A percentile compares a stretch with the other conserved stretches of the same genome.
phyloP scores from a whole-genome alignment of 2,797 vertebrate species.

The Bradypus variegatus region DNA sequence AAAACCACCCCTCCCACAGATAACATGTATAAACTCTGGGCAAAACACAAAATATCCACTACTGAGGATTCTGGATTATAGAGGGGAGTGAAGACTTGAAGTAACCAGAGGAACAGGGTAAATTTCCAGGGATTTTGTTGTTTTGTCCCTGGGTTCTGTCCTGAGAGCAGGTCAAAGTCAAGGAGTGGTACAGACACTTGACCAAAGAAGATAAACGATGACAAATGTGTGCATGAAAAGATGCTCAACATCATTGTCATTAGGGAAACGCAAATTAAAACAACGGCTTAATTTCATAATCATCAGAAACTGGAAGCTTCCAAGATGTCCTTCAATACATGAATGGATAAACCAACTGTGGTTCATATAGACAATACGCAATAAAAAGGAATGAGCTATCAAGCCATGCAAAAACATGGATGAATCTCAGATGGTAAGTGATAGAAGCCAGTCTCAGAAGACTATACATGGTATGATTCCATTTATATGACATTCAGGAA shows the following conservation, averaged over 20 bases:
- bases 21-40: neutral
- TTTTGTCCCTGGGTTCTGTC: neutral
- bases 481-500: too few relatives aligned
- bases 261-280: too few relatives aligned
- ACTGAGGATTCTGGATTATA: neutral
- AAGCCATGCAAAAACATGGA: neutral
- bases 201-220: too few relatives aligned
- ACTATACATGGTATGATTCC: neutral
- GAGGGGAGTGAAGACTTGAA: neutral
- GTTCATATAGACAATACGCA: too few relatives aligned
- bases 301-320: too few relatives aligned
- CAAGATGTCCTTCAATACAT: too few relatives aligned
- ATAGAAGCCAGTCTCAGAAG: neutral
- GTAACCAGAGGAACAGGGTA: neutral
- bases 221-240: too few relatives aligned
- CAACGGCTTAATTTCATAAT: too few relatives aligned
- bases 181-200: neutral
- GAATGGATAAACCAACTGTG: too few relatives aligned
- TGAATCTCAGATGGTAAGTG: too few relatives aligned
- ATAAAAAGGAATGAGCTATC: neutral
- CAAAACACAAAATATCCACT: neutral
- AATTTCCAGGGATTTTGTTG: neutral
- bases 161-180: neutral
- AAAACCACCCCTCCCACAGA: neutral
- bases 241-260: too few relatives aligned